Percentiles rank a stretch among this genome's conserved stretches.
Evolutionary conservation across 2,797 vertebrate genomes (phyloP).

Genomic region (Bufotes viridis): DNA sequence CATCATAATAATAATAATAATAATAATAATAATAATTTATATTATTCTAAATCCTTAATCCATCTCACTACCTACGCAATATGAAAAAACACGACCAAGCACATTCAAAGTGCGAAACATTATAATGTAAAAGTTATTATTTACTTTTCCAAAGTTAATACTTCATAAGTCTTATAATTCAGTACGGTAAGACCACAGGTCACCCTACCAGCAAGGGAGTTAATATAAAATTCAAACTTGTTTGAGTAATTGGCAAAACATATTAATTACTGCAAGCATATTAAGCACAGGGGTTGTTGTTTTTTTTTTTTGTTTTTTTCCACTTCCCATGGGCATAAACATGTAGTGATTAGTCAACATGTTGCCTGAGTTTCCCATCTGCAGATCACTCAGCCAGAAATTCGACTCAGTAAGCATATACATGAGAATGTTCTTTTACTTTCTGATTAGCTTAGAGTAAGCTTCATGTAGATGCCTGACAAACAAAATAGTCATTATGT

Average conservation of each 20-base stretch:
- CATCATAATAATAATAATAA: too few species aligned
- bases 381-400: slow-evolving; percentile 19
- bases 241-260: slow-evolving; percentile 12
- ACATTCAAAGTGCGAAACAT: neutral
- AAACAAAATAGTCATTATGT: neutral
- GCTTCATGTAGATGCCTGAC: neutral
- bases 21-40: too few species aligned
- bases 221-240: neutral
- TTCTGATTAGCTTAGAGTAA: neutral
- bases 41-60: too few species aligned
- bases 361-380: slow-evolving; percentile 30
- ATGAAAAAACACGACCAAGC: too few species aligned
- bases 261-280: slow-evolving; percentile 13
- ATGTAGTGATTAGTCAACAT: slow-evolving; percentile 11
- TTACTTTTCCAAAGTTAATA: neutral
- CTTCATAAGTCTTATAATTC: neutral
- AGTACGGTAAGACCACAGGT: neutral
- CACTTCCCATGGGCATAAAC: slow-evolving; percentile 38
- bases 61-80: too few species aligned
- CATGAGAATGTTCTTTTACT: slow-evolving; percentile 10
- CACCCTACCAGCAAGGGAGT: slow-evolving; percentile 18
- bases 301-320: neutral
- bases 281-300: neutral
- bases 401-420: slow-evolving; percentile 9
- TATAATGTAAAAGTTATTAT: neutral